Evolutionary conservation across 30 jellyfish, hydroid and myxozoan genomes (phyloP).

Genomic region (Haliclystus octoradiatus): DNA sequence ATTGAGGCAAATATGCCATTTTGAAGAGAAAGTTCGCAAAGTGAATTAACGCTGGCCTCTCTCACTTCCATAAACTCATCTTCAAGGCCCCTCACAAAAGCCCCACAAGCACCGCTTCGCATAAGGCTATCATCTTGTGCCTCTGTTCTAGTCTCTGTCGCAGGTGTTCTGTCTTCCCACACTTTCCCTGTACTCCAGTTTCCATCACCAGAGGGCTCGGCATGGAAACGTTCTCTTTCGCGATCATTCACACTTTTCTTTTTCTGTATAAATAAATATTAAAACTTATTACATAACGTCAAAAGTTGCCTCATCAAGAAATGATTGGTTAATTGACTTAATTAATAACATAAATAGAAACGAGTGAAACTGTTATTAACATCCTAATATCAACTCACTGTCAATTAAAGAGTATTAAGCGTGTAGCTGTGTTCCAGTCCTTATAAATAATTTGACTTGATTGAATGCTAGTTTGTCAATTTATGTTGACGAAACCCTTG

Average conservation of each 20-base stretch:
- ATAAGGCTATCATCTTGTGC: conserved; percentile 51
- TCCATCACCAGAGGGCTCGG: conserved; percentile 34
- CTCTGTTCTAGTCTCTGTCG: conserved; percentile 6
- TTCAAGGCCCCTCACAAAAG: conserved; percentile 73
- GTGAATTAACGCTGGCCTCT: conserved; percentile 80
- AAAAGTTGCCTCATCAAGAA: too few species aligned
- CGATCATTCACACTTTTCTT: conserved; percentile 71
- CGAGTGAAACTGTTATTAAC: too few species aligned
- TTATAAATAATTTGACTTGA: too few species aligned
- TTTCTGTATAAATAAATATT: too few species aligned
- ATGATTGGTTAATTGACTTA: too few species aligned
- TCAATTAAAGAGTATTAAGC: too few species aligned
- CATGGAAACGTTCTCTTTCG: conserved; percentile 56
- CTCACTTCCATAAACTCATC: conserved; percentile 94
- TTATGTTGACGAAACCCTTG: too few species aligned
- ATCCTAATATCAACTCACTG: too few species aligned
- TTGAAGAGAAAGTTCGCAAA: conserved; percentile 85
- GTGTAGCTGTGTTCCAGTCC: too few species aligned
- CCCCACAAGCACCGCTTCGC: conserved; percentile 95
- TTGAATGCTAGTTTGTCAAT: too few species aligned
- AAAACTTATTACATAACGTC: too few species aligned
- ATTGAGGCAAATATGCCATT: conserved; percentile 64
- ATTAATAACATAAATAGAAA: too few species aligned
- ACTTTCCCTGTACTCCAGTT: conserved; percentile 81
- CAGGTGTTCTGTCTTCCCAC: conserved; percentile 64